phyloP scores from a whole-genome alignment of 2,113 vertebrate species.

The Camelus dromedarius region DNA sequence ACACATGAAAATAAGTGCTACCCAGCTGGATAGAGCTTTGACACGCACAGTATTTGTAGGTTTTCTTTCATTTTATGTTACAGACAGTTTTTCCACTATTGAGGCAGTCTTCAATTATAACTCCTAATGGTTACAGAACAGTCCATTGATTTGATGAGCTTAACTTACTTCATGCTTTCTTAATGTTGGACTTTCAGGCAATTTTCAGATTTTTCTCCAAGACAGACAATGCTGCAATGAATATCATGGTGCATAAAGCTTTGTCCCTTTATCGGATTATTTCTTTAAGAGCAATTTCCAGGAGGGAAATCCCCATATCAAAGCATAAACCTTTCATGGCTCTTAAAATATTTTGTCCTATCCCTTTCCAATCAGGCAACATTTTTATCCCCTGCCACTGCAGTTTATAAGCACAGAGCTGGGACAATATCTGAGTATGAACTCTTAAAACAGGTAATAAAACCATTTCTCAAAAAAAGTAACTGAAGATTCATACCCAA shows the following conservation, averaged over 20 bases:
- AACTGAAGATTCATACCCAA: slow-evolving; percentile 2
- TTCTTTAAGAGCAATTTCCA: slow-evolving; percentile 58
- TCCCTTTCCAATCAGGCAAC: not conserved
- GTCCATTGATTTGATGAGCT: slow-evolving; percentile 48
- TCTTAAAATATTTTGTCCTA: slow-evolving; percentile 47
- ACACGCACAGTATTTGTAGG: not conserved
- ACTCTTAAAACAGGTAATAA: not conserved
- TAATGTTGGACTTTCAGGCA: not conserved
- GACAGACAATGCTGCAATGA: not conserved
- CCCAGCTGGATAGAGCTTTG: not conserved
- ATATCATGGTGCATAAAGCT: not conserved
- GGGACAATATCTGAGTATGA: not conserved
- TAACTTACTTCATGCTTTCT: slow-evolving; percentile 29
- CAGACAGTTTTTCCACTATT: slow-evolving; percentile 5
- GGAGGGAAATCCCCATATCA: slow-evolving; percentile 19
- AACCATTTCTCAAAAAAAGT: not conserved
- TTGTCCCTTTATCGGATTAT: not conserved
- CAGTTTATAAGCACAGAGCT: not conserved
- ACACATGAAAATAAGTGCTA: slow-evolving; percentile 22
- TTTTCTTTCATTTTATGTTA: slow-evolving; percentile 52
- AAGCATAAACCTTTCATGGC: slow-evolving; percentile 44
- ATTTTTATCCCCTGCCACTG: not conserved
- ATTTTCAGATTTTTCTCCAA: slow-evolving; percentile 61
- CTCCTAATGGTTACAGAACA: slow-evolving; percentile 17
- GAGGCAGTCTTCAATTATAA: slow-evolving; percentile 41